Conservation (phyloP, 2,113 vertebrate genomes). For the Empidonax traillii region DNA sequence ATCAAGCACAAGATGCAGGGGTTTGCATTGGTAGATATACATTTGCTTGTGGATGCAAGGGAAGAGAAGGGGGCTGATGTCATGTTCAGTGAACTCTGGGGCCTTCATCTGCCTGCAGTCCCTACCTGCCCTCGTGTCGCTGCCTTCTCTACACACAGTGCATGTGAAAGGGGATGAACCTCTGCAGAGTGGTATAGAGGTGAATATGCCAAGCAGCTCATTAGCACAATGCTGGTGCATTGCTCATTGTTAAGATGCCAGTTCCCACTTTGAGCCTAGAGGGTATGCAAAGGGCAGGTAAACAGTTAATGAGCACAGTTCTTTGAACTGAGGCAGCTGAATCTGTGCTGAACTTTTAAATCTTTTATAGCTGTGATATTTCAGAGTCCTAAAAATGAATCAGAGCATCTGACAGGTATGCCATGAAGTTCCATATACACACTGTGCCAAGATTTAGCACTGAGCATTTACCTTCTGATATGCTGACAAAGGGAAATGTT, state of each 20-base stretch:
- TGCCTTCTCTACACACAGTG: neutral
- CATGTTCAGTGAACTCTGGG: neutral
- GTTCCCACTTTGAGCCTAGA: neutral
- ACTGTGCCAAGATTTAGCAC: constrained; percentile 46
- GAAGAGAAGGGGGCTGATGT: neutral
- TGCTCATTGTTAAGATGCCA: neutral
- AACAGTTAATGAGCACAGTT: constrained; percentile 22
- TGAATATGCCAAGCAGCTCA: constrained; percentile 1
- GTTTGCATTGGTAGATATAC: neutral
- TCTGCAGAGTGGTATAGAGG: neutral
- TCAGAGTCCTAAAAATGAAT: constrained; percentile 36
- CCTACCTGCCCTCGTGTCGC: neutral
- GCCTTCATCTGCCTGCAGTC: neutral
- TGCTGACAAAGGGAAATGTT: constrained; percentile 59
- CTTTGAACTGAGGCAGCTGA: neutral
- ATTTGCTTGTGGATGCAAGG: neutral
- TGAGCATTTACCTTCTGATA: constrained; percentile 50
- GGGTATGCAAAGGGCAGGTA: constrained; percentile 31
- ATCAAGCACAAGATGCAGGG: fast-evolving
- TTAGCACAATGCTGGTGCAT: neutral
- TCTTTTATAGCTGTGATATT: constrained; percentile 53
- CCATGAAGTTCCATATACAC: neutral
- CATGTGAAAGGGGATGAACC: neutral
- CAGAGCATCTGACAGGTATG: constrained; percentile 20
- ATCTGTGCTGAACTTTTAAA: constrained; percentile 26